phyloP scores from a whole-genome alignment of 2,113 vertebrate genomes.

The Porphyrio hochstetteri region DNA sequence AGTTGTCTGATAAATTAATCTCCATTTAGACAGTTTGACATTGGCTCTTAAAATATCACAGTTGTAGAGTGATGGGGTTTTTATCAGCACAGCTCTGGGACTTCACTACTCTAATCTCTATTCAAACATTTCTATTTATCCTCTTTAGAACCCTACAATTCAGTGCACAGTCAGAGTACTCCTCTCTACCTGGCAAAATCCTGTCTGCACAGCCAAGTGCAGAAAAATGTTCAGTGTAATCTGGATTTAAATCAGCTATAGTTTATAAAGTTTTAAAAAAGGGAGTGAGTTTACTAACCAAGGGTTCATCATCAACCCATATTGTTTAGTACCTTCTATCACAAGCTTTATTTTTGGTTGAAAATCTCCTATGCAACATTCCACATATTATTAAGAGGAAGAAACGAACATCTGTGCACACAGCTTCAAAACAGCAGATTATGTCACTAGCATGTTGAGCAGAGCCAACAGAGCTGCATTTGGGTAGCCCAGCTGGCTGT shows the following conservation, averaged over 20 bases:
- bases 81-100: constrained; percentile 12
- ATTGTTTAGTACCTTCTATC: not conserved
- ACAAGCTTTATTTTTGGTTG: not conserved
- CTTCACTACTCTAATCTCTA: not conserved
- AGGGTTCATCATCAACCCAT: not conserved
- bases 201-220: not conserved
- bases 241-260: not conserved
- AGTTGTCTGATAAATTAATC: not conserved
- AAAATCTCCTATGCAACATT: not conserved
- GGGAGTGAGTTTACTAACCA: not conserved
- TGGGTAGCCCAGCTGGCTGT: not conserved
- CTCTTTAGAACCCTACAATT: not conserved
- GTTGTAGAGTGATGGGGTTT: not conserved
- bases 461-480: not conserved
- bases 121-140: not conserved
- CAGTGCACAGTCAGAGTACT: not conserved
- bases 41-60: not conserved
- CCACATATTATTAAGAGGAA: not conserved
- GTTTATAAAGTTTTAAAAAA: not conserved
- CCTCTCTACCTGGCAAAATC: not conserved
- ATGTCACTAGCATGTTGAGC: not conserved
- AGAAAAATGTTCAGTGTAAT: not conserved
- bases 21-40: constrained; percentile 8
- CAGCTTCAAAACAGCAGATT: not conserved
- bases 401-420: constrained; percentile 22